phyloP scores from a whole-genome alignment of 1,140 invertebrate genomes.

The Camponotus floridanus region DNA sequence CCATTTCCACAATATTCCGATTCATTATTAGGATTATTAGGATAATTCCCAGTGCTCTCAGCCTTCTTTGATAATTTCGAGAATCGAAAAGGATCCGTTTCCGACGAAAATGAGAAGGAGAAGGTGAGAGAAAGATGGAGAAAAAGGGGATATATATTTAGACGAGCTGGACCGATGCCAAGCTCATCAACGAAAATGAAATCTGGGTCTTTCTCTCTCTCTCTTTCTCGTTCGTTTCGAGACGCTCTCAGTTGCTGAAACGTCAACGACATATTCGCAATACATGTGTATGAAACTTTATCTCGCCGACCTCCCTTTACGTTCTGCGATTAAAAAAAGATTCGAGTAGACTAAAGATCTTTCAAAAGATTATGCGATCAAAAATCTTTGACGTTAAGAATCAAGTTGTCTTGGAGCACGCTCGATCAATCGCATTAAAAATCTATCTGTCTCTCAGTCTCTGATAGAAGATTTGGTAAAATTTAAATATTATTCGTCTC shows the following conservation, averaged over 20 bases:
- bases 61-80: slow-evolving; percentile 3
- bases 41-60: slow-evolving; percentile 11
- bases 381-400: background rate
- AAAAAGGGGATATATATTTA: slow-evolving; percentile 84
- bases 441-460: background rate
- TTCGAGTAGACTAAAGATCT: slow-evolving; percentile 6
- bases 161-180: slow-evolving; percentile 84
- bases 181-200: slow-evolving; percentile 86
- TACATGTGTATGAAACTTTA: slow-evolving; percentile 62
- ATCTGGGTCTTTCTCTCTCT: slow-evolving; percentile 84
- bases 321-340: background rate
- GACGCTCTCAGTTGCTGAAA: slow-evolving; percentile 61
- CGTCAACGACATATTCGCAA: slow-evolving; percentile 64
- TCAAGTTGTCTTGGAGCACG: background rate
- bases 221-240: slow-evolving; percentile 51
- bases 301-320: slow-evolving; percentile 18
- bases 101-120: slow-evolving; percentile 66
- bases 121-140: slow-evolving; percentile 75
- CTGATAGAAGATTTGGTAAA: background rate
- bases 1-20: background rate
- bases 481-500: background rate
- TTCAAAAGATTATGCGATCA: background rate
- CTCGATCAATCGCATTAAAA: background rate
- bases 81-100: slow-evolving; percentile 38
- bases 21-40: slow-evolving; percentile 2